Base-by-base conservation (phyloP, 2,797 vertebrate species). In the Gymnothorax reevesii region DNA sequence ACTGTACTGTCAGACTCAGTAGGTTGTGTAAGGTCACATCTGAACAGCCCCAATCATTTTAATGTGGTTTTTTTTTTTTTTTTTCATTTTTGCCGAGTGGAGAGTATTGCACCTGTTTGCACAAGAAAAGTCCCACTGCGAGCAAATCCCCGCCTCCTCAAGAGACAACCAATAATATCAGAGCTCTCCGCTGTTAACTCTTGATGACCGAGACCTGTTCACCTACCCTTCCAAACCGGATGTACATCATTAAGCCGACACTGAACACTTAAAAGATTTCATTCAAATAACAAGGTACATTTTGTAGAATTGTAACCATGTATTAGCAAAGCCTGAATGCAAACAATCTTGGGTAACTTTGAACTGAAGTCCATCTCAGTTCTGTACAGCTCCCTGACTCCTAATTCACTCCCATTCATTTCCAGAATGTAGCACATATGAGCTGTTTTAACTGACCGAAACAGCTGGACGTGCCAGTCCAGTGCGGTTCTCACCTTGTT, bases 401-500 rank as follows among this genome's bases (percentile, higher is more conserved):
- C 33, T 42, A 42, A 42, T 42, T 2, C 33, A 42, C 33, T 42
- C 33, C 33, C 33, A 42, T 42, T 42, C 33, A 42, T 42, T 42
- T 42, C 33, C 33, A 42, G 33, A 42, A 42, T 42, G 33, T 2
- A 42, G 33, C 33, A 42, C 33, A 42, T 42, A 42, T 42, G 33
- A 42, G 33, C 33, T 1, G 33, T 42, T 42, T 42, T 42, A 42
- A 42, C 33, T 42, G 33, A 42, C 60, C 3, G 20, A 64, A 17
- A 64, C 5, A 3, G 33, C 33, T 42, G 33, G 1, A 42, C 1
- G 33, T 42, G 33, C 33, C 33, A 42, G 33, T 42, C 33, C 2
- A 42, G 62, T 22, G 22, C 3, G 42, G 33, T 20, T 2, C 52
- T 89, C 66, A 99, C 99, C 98, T 99, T 99, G 93, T 99, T 99